Base-by-base conservation (phyloP, 2,797 vertebrate genomes). In the Erpetoichthys calabaricus region DNA sequence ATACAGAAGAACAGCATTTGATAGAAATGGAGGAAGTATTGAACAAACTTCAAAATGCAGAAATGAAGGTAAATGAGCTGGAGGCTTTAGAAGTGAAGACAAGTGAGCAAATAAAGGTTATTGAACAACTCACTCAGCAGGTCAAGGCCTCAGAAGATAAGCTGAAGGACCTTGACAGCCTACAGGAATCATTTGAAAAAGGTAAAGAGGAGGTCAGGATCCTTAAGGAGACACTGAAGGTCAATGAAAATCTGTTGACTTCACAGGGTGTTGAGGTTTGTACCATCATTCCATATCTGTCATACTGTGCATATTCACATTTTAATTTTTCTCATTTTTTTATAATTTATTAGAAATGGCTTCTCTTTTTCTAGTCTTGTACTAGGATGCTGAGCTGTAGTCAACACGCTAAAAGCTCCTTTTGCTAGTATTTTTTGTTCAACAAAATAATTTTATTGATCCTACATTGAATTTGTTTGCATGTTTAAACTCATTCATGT, bases 21-120 rank as follows among this genome's bases (percentile, higher is more conserved):
- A 88, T 97, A 59, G 95, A 99, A 72, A 91, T 99, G 90, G 95
- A 99, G 72, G 96, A 98, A 46, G 75, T 87, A 8, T 78, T 99
- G 63, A 89, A 83, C 70, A 99, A 97, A 69, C 78, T 99, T 10
- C 92, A 96, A 73, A 76, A 85, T 62, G 81, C 87, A 1, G 94
- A 99, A 68, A 65, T 86, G 63, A 88, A 88, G 77, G 85, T 97
- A 72, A 97, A 94, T 67, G 89, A 91, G 69, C 81, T 95, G 59
- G 89, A 95, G 77, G 83, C 77, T 55, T 80, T 86, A 43, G 86
- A 86, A 73, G 68, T 58, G 56, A 72, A 67, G 57, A 75, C 73
- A 64, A 72, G 3, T 60, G 83, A 89, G 61, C 86, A 89, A 70
- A 76, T 71, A 64, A 71, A 83, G 67, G 65, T 70, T 60, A 76